phyloP scores from a whole-genome alignment of 1,140 invertebrate genomes.

The Drosophila aff. region DNA sequence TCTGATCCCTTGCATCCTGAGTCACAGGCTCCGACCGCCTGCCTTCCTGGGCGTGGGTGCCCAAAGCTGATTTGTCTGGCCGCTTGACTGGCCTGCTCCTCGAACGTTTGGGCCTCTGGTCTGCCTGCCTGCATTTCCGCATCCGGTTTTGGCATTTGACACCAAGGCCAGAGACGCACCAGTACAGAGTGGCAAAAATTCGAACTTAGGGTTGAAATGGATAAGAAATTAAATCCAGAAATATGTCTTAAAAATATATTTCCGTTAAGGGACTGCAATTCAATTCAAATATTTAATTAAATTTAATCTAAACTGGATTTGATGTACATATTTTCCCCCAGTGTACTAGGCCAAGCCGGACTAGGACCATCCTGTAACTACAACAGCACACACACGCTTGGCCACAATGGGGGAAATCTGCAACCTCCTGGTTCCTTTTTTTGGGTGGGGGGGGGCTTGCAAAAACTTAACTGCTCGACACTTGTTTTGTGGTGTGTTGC shows the following conservation, averaged over 20 bases:
- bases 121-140: conserved; percentile 74
- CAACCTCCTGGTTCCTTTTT: conserved; percentile 25
- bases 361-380: conserved; percentile 22
- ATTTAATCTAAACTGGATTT: not conserved
- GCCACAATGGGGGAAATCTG: conserved; percentile 28
- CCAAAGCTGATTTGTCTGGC: conserved; percentile 79
- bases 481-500: conserved; percentile 80
- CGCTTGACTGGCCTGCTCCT: conserved; percentile 72
- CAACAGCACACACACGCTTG: conserved; percentile 23
- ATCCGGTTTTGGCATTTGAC: conserved; percentile 82
- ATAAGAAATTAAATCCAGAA: not conserved
- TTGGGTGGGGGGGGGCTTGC: conserved; percentile 31
- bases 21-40: conserved; percentile 3
- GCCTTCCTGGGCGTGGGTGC: conserved; percentile 30
- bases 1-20: conserved; percentile 1
- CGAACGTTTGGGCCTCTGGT: conserved; percentile 47
- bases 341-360: conserved; percentile 2
- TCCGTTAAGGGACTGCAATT: not conserved
- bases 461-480: conserved; percentile 80
- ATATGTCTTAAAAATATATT: not conserved
- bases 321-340: not conserved
- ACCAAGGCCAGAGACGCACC: conserved; percentile 53
- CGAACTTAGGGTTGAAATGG: fast-evolving
- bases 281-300: not conserved
- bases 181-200: not conserved